Evolutionary conservation across 1,140 invertebrate genomes (phyloP), one percentile per base, ranked within the genome.

Genomic region (Polypedilum vanderplanki): DNA sequence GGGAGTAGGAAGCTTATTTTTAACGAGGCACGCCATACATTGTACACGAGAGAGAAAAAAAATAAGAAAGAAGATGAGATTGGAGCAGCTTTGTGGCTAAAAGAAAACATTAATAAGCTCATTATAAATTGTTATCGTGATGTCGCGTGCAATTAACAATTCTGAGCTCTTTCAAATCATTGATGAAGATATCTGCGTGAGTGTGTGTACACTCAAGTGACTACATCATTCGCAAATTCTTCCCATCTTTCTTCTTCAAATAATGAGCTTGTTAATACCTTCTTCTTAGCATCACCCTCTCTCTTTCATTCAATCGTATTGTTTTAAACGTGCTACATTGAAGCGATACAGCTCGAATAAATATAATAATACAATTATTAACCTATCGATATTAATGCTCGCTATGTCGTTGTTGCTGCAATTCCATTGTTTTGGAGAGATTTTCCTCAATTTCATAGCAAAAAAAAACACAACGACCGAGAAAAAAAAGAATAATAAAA

Each of bases 351-450:
- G 24, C 5, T 33, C 24, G 24, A 70, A 22, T 20, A 22, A 70
- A 18, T 70, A 70, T 70, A 70, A 70, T 70, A 70, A 70, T 70
- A 70, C 65, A 70, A 70, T 70, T 70, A 70, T 70, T 70, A 70
- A 70, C 65, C 65, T 20, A 70, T 70, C 65, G 65, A 70, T 70
- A 22, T 20, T 70, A 18, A 70, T 22, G 65, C 8, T 67, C 15
- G 64, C 17, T 70, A 18, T 22, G 65, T 22, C 18, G 9, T 70
- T n/a, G 12, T 22, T 70, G 9, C 18, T n/a, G 12, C 65, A n/a
- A 9, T 18, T 70, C 65, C 65, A 70, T 70, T 70, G 65, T 70
- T 46, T 46, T 46, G 41, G 3, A 57, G 1, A 22, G 4, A 70
- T 17, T 67, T 67, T 20, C 65, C 65, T 20, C 17, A 20, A 70